Base-by-base conservation (phyloP, 2,113 vertebrate genomes). In the Sprattus sprattus region DNA sequence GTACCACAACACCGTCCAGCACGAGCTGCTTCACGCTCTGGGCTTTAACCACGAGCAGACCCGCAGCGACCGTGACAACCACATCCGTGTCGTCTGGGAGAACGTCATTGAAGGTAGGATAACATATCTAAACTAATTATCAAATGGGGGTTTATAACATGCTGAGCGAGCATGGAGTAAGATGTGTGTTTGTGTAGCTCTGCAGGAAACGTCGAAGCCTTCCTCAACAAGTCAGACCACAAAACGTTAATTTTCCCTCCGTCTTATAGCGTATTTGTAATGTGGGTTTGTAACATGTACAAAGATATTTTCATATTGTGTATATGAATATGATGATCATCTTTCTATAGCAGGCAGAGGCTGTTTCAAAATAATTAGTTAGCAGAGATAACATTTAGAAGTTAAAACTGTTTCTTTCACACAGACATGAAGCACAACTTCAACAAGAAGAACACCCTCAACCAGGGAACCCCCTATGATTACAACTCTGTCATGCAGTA, bases 1-100 rank as follows among this genome's bases (percentile, higher is more conserved):
- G 54, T 90, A 88, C 87, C 86, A 86, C 78, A 85, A 78, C 18
- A 82, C 90, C 6, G 64, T 92, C 18, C 90, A 90, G 20, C 93
- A 93, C 28, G 92, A 93, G 84, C 85, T 93, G 71, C 82, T 93
- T 0, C 93, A 93, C 28, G 87, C 91, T 39, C 84, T 93, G 57
- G 93, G 93, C 39, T 91, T 93, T 54, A 89, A 92, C 82, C 93
- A 93, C 20, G 93, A 93, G 50, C 93, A 93, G 54, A 89, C 86
- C 49, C 89, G 93, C 80, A 88, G 13, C 52, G 93, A 93, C 89
- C 89, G 92, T 39, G 91, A 93, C 86, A 28, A 85, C 10, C 87
- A 93, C 84, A 88, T 93, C 45, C 60, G 22, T 1, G 86, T 93
- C 47, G 8, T 86, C 45, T 89, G 88, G 88, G 84, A 93, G 11